A percentile compares a stretch with the other conserved stretches of the same genome.
These are phyloP conservation scores for Temnothorax nylanderi DNA, from an alignment of 1,140 invertebrate species.

Conservation along the genomic window DNA sequence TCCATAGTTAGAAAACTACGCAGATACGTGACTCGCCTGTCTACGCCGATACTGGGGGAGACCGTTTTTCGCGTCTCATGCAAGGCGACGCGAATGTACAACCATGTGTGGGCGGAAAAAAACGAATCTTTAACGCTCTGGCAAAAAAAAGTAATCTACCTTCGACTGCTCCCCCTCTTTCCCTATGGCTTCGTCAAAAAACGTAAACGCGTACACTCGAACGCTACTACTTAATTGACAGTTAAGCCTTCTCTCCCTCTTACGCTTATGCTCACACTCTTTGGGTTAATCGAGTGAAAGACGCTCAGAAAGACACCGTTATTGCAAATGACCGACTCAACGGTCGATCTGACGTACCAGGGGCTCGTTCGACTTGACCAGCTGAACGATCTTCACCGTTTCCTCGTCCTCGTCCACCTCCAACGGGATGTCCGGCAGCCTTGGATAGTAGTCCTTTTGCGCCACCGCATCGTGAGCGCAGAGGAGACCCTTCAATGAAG, in stretches of 20 bases:
- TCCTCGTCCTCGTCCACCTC: constrained; percentile 97
- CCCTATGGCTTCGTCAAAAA: not conserved
- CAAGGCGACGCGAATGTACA: constrained; percentile 58
- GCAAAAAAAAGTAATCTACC: constrained; percentile 23
- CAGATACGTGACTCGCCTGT: constrained; percentile 35
- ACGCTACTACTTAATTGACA: constrained; percentile 17
- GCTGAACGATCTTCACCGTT: constrained; percentile 98
- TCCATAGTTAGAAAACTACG: constrained; percentile 26
- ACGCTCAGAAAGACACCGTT: constrained; percentile 40
- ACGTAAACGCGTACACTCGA: not conserved
- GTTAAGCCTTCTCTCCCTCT: constrained; percentile 5
- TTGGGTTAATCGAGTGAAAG: constrained; percentile 49
- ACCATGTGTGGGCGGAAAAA: constrained; percentile 34
- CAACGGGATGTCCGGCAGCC: constrained; percentile 94
- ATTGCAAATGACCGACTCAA: constrained; percentile 44
- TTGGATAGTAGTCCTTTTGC: constrained; percentile 97
- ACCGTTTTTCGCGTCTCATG: constrained; percentile 62
- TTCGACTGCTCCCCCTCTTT: not conserved
- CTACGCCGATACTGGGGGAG: constrained; percentile 66
- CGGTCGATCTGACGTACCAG: constrained; percentile 90
- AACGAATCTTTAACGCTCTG: constrained; percentile 21
- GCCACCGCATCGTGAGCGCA: constrained; percentile 97
- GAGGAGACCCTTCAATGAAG: constrained; percentile 91
- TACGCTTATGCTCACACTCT: constrained; percentile 20
- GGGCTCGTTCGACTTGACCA: constrained; percentile 98